Evolutionary conservation across 2,797 vertebrate genomes (phyloP).

Genomic region (Acanthopagrus latus): DNA sequence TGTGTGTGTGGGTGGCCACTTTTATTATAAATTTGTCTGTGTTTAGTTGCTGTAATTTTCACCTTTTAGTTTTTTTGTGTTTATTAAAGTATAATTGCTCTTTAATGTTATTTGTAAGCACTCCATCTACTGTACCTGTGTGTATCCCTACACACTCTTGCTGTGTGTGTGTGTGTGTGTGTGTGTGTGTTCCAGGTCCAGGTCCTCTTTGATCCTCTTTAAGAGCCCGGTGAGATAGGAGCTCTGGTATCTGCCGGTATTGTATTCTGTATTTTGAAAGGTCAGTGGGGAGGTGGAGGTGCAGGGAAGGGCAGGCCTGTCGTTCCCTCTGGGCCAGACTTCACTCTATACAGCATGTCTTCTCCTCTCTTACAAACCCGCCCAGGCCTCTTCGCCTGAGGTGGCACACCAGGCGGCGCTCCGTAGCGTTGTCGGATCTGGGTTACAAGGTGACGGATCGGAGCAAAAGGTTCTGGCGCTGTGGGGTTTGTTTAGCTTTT

Average conservation of each 20-base stretch:
- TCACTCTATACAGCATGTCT: constrained; percentile 58
- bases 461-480: constrained; percentile 75
- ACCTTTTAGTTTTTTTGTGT: neutral
- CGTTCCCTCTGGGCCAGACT: constrained; percentile 70
- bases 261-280: constrained; percentile 75
- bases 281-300: constrained; percentile 73
- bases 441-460: constrained; percentile 71
- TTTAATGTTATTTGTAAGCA: neutral
- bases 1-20: constrained; percentile 9
- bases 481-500: constrained; percentile 56
- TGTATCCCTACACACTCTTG: neutral
- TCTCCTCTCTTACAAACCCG: constrained; percentile 72
- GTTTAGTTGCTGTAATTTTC: neutral
- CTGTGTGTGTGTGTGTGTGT: constrained; percentile 33
- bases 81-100: neutral
- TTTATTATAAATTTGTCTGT: neutral
- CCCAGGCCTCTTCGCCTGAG: constrained; percentile 62
- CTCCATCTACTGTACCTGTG: neutral
- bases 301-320: constrained; percentile 60
- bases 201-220: constrained; percentile 71
- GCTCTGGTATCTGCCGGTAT: constrained; percentile 64
- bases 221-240: constrained; percentile 71
- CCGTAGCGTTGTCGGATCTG: constrained; percentile 66
- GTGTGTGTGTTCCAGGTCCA: constrained; percentile 42
- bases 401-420: constrained; percentile 63